Evolutionary conservation across 2,888 invertebrate genomes (phyloP), one percentile per base, ranked within the genome.

Genomic region (Noctua janthina): DNA sequence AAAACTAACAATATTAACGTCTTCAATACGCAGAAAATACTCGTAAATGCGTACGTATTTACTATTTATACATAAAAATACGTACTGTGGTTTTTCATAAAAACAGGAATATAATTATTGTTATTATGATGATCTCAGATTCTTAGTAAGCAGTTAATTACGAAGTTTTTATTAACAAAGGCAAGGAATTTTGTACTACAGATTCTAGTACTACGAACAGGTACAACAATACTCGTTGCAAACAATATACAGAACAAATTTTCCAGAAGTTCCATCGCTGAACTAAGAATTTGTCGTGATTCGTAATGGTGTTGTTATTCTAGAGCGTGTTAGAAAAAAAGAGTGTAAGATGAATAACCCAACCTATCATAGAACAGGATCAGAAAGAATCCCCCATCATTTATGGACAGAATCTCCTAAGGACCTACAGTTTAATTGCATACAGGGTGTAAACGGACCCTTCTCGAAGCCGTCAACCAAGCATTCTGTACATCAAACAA

Each of bases 81-180:
- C 1, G 29, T 64, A 35, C 29, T 62, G 62, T 62, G 15, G 59
- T n/a, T 11, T 59, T 59, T 59, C 15, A 62, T 62, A 62, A 29
- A 62, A 62, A 64, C 29, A 29, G 15, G 6, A 7, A 35, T 35
- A 59, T 29, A 29, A 46, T 73, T 43, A 68, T 62, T 72, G 59
- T 81, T 59, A 62, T 81, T 68, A 59, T 67, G 39, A 72, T 72
- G 51, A 73, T 35, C 51, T 51, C 43, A n/a, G 51, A 29, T 81
- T 73, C 81, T 81, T 46, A 54, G 59, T 68, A 73, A 64, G 46
- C 29, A n/a, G 7, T 68, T 59, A 54, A 81, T 73, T 51, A 59
- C 11, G n/a, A 56, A 49, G 64, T 79, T 66, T 69, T 79, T 56
- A 66, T 64, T 56, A 23, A 20, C 20, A 46, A 35, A 17, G 20